Percentiles rank a stretch among this genome's conserved stretches.
These are phyloP conservation scores for Petrophora chlorosata DNA, from an alignment of 2,888 invertebrate species.

Conservation along the genomic window DNA sequence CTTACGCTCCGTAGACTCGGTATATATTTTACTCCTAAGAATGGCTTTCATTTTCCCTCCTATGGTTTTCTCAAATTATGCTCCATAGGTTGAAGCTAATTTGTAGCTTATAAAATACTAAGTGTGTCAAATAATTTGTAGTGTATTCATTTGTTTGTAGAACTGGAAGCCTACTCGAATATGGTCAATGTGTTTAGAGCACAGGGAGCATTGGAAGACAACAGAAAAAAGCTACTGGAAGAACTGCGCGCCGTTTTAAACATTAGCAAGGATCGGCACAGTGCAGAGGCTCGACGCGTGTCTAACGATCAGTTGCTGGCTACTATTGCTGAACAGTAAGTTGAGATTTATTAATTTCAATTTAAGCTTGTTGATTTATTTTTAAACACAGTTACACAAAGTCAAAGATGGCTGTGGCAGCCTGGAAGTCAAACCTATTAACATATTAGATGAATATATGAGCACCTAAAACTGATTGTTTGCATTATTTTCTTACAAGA, in stretches of 20 bases:
- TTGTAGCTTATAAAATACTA: slow-evolving; percentile 38
- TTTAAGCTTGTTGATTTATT: slow-evolving; percentile 63
- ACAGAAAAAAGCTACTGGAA: slow-evolving; percentile 92
- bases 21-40: slow-evolving; percentile 83
- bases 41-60: slow-evolving; percentile 83
- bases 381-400: slow-evolving; percentile 65
- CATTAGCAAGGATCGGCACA: slow-evolving; percentile 95
- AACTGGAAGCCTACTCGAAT: slow-evolving; percentile 96
- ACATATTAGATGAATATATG: slow-evolving; percentile 30
- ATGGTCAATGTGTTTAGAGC: slow-evolving; percentile 95
- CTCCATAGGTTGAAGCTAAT: slow-evolving; percentile 49
- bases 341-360: slow-evolving; percentile 52
- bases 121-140: slow-evolving; percentile 38
- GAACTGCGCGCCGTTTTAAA: slow-evolving; percentile 92
- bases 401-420: slow-evolving; percentile 75
- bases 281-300: slow-evolving; percentile 95
- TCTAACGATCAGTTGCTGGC: slow-evolving; percentile 95
- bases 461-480: slow-evolving; percentile 31
- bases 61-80: slow-evolving; percentile 69
- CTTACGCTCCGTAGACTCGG: slow-evolving; percentile 94
- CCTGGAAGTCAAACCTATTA: slow-evolving; percentile 47
- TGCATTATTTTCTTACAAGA: slow-evolving; percentile 38
- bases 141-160: slow-evolving; percentile 81
- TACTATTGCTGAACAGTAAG: slow-evolving; percentile 95
- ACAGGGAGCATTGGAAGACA: slow-evolving; percentile 93